Base-by-base conservation (phyloP, 1,140 invertebrate genomes). In the Drosophila varians region DNA sequence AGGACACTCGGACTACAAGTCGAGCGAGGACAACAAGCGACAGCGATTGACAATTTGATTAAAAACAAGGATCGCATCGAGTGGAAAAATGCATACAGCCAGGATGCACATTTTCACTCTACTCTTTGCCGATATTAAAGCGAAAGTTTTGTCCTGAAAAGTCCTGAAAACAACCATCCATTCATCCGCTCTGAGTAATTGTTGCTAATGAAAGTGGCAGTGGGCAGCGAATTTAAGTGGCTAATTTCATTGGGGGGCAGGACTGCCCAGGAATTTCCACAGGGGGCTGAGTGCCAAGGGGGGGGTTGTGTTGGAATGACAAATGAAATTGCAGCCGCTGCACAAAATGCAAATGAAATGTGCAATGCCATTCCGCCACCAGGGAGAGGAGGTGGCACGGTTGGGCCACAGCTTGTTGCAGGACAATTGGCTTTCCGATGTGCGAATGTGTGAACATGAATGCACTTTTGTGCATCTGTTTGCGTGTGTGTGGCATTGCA, bases 1-100 rank as follows among this genome's bases (percentile, higher is more conserved):
- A 66, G 64, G 64, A 66, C 60, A 66, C 64, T 66, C 46, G 38
- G 60, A 28, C 36, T 66, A 46, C 55, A 69, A 36, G 73, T 43
- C 64, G 61, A 28, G 61, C 31, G 48, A 74, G 49, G 51, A 43
- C 42, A 69, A 76, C 55, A 28, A 48, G 62, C 77, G 80, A 83
- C 74, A 74, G 69, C 73, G 86, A 89, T 89, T 89, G 86, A 89
- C 86, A 89, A 77, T 89, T 89, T 89, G 86, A 89, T 89, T 89
- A 89, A 89, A 87, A 86, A 82, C 69, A 38, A 79, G 62, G 16
- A 47, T 28, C n/a, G 36, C 36, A 38, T 38, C 71, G 55, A 60
- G 40, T 49, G 71, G 46, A 23, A 69, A 72, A 84, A 64, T 71
- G 64, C 79, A 83, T 78, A 53, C 46, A 75, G 31, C 48, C 51